These are phyloP conservation scores for Drosophila rubida DNA, from an alignment of 2,888 invertebrate genomes.

Conservation along the genomic window DNA sequence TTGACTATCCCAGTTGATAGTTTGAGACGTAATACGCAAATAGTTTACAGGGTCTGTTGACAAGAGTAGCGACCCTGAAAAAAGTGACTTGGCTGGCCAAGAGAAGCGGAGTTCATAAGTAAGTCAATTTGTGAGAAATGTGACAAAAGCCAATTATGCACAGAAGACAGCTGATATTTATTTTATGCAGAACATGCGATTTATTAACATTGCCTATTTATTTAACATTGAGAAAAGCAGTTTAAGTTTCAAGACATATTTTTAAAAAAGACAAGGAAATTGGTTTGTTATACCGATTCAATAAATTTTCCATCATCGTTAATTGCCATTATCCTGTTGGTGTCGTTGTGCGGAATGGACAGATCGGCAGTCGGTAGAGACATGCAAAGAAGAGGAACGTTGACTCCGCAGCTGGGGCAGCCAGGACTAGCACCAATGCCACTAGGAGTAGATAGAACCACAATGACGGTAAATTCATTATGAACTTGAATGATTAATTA, in stretches of 20 bases:
- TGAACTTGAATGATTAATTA: background rate
- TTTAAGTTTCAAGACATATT: too few species aligned
- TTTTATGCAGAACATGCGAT: too few species aligned
- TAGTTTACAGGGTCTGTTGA: background rate
- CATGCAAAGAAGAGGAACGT: conserved; percentile 50
- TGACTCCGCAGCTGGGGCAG: conserved; percentile 38
- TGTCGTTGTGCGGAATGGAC: conserved; percentile 55
- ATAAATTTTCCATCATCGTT: too few species aligned
- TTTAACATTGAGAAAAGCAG: too few species aligned
- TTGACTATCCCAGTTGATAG: conserved; percentile 9
- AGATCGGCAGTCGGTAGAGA: conserved; percentile 35
- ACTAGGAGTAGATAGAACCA: conserved; percentile 34
- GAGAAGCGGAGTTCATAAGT: background rate
- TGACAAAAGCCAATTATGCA: conserved; percentile 32
- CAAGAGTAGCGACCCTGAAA: background rate
- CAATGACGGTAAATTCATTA: conserved; percentile 43
- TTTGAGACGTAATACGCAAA: background rate
- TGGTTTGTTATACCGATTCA: too few species aligned
- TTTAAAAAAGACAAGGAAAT: too few species aligned
- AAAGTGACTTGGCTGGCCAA: background rate
- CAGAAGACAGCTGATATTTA: too few species aligned
- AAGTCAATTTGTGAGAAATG: conserved; percentile 18
- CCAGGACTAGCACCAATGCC: conserved; percentile 36
- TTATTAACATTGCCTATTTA: too few species aligned
- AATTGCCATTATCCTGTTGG: background rate